A percentile compares a stretch with the other conserved stretches of the same genome.
These are phyloP conservation scores for Drosophila diplacantha DNA, from an alignment of 2,888 invertebrate species.

Conservation along the genomic window DNA sequence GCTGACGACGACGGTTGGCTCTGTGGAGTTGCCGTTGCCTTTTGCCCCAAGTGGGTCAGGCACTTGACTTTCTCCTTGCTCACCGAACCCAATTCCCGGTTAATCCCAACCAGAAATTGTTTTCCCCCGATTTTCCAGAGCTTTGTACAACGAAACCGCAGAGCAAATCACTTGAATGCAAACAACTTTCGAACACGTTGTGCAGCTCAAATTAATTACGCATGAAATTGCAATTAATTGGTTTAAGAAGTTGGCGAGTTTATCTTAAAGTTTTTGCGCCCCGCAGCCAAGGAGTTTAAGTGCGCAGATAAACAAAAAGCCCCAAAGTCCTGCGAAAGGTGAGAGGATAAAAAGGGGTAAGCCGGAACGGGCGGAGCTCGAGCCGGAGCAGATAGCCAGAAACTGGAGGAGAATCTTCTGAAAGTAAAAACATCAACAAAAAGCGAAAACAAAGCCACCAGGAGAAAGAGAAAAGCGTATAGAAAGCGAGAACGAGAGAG, in stretches of 20 bases:
- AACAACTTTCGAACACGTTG: conserved; percentile 53
- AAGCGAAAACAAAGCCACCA: conserved; percentile 28
- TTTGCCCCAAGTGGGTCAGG: conserved; percentile 29
- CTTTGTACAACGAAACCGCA: conserved; percentile 1
- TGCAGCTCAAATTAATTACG: conserved; percentile 72
- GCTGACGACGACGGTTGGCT: neutral
- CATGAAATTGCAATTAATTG: conserved; percentile 72
- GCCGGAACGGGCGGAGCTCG: conserved; percentile 12
- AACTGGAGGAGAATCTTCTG: conserved; percentile 52
- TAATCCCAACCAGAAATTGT: conserved; percentile 19
- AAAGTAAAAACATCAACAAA: conserved; percentile 70
- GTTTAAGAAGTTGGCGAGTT: conserved; percentile 66
- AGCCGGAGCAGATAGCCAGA: conserved; percentile 55
- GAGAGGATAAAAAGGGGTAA: conserved; percentile 4
- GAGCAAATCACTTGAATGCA: conserved; percentile 29
- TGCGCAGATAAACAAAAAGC: conserved; percentile 70
- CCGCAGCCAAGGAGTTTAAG: conserved; percentile 59
- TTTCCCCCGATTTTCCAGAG: neutral
- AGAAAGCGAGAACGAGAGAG: conserved; percentile 1
- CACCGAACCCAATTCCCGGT: conserved; percentile 14
- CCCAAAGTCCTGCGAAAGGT: conserved; percentile 27
- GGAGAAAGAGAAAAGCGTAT: neutral
- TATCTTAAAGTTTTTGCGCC: conserved; percentile 67
- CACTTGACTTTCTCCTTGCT: conserved; percentile 1
- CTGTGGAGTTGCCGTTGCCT: neutral